phyloP scores from a whole-genome alignment of 1,140 invertebrate genomes.

The Drosophila sp. region DNA sequence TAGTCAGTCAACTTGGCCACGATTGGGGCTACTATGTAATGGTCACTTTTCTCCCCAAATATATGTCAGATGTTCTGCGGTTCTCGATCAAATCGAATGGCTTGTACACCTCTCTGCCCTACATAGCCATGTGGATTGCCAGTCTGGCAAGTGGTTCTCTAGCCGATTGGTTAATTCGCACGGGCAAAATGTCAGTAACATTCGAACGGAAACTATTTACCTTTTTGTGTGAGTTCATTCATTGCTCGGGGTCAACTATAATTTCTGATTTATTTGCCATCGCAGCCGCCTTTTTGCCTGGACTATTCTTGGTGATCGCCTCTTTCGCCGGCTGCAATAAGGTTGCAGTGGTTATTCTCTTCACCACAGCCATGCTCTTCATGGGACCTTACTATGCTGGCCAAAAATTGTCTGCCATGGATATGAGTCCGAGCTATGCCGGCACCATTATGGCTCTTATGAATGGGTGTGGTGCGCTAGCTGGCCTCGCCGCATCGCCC shows the following conservation, averaged over 20 bases:
- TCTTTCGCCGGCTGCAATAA: constrained; percentile 58
- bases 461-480: constrained; percentile 91
- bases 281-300: constrained; percentile 46
- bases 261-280: background rate
- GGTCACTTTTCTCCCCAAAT: constrained; percentile 91
- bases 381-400: constrained; percentile 89
- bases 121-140: constrained; percentile 52
- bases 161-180: constrained; percentile 49
- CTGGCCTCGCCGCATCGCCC: constrained; percentile 89
- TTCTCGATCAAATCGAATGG: constrained; percentile 52
- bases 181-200: constrained; percentile 6
- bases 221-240: constrained; percentile 24
- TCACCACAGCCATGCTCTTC: constrained; percentile 65
- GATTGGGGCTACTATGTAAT: constrained; percentile 95
- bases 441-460: constrained; percentile 91
- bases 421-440: constrained; percentile 90
- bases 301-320: constrained; percentile 40
- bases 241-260: background rate
- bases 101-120: constrained; percentile 56
- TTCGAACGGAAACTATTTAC: constrained; percentile 41
- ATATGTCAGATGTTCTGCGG: constrained; percentile 54
- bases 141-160: constrained; percentile 40
- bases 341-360: constrained; percentile 27
- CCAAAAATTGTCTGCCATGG: constrained; percentile 89
- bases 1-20: constrained; percentile 87